Conservation (phyloP, 2,888 invertebrate species). For the Deilephila elpenor region DNA sequence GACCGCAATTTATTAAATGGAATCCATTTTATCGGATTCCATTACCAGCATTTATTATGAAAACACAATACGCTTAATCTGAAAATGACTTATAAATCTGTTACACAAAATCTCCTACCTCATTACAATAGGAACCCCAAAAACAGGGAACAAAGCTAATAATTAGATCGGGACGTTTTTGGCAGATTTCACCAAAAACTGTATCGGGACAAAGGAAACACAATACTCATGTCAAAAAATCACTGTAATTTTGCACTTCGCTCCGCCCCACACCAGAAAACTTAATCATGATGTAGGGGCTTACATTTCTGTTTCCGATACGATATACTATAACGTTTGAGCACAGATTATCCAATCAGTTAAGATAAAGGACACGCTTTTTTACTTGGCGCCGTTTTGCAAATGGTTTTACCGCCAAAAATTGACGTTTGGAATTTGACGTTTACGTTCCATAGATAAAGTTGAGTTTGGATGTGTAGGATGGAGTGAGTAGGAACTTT, state of each 20-base stretch:
- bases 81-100: constrained; percentile 64
- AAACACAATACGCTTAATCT: constrained; percentile 58
- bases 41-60: constrained; percentile 46
- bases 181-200: constrained; percentile 76
- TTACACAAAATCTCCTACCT: constrained; percentile 59
- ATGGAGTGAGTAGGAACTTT: constrained; percentile 43
- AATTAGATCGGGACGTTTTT: constrained; percentile 77
- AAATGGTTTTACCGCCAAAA: constrained; percentile 58
- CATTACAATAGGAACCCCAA: constrained; percentile 55
- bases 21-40: constrained; percentile 24
- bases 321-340: constrained; percentile 81
- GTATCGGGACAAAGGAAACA: constrained; percentile 67
- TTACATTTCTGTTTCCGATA: constrained; percentile 83
- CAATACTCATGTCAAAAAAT: constrained; percentile 76
- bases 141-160: constrained; percentile 70
- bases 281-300: constrained; percentile 78
- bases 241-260: constrained; percentile 77
- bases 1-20: constrained; percentile 3
- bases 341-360: constrained; percentile 85
- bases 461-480: constrained; percentile 48
- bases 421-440: constrained; percentile 54
- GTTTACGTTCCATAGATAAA: constrained; percentile 49
- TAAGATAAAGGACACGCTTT: constrained; percentile 84
- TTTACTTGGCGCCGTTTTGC: constrained; percentile 56
- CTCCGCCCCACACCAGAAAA: constrained; percentile 74